Evolutionary conservation across 2,797 vertebrate genomes (phyloP).

Genomic region (Parauchenoglanis punctatus): DNA sequence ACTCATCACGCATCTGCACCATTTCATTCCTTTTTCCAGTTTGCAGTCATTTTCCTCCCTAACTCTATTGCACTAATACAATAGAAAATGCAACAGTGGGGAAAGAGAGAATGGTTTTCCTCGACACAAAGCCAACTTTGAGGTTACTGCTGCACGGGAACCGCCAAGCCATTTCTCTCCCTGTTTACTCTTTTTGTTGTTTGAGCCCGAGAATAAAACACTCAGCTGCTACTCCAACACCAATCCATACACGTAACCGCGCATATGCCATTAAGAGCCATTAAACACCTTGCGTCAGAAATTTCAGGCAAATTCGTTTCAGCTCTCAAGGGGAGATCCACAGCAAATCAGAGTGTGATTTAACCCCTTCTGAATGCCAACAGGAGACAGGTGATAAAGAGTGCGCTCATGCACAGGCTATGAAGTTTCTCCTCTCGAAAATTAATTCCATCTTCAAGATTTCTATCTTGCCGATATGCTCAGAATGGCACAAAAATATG

Average conservation of each 20-base stretch:
- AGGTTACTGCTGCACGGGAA: slow-evolving; percentile 73
- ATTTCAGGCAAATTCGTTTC: slow-evolving; percentile 84
- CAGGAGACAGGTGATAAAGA: slow-evolving; percentile 92
- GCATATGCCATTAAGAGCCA: slow-evolving; percentile 83
- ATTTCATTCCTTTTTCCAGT: slow-evolving; percentile 29
- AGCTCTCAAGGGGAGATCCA: slow-evolving; percentile 87
- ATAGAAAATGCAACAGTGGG: slow-evolving; percentile 56
- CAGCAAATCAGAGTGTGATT: slow-evolving; percentile 89
- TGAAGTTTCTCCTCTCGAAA: slow-evolving; percentile 85
- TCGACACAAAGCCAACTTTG: slow-evolving; percentile 78
- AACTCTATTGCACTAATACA: slow-evolving; percentile 51
- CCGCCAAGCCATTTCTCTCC: slow-evolving; percentile 68
- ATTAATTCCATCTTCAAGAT: slow-evolving; percentile 98
- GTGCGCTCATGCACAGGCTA: slow-evolving; percentile 84
- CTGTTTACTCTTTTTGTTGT: slow-evolving; percentile 54
- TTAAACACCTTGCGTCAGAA: slow-evolving; percentile 90
- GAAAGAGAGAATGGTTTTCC: slow-evolving; percentile 58
- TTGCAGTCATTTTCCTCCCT: slow-evolving; percentile 43
- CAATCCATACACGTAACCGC: slow-evolving; percentile 77
- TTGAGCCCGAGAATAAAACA: slow-evolving; percentile 40
- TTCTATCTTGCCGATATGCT: slow-evolving; percentile 90
- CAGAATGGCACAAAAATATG: slow-evolving; percentile 93
- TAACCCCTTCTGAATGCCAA: slow-evolving; percentile 87
- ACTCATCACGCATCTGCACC: slow-evolving; percentile 26
- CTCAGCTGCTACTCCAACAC: slow-evolving; percentile 78